Base-by-base conservation (phyloP, 2,113 vertebrate genomes). In the mouse (Mus musculus) region DNA sequence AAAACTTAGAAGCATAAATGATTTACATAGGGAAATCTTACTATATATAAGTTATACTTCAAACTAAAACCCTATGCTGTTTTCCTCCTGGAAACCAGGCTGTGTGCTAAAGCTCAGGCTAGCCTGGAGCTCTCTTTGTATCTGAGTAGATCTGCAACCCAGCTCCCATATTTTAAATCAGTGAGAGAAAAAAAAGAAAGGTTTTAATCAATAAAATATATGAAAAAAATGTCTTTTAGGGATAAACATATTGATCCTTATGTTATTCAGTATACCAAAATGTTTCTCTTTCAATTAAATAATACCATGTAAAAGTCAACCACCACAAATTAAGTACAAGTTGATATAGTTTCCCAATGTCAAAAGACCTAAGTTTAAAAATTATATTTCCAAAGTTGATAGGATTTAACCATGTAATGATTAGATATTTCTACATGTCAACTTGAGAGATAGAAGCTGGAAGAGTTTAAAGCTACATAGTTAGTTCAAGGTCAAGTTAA, bases 131-230 rank as follows among this genome's bases (percentile, higher is more conserved):
- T 24, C 78, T 39, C n/a, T 63, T 28, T 28, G 7, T 2, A 69
- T 10, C 28, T 69, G 63, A 52, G 20, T 13, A 0, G 24, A 24
- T 87, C 65, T 46, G 30, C 42, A 69, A 46, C 61, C 59, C 49
- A 89, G 11, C 28, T 82, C 26, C 42, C 61, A 71, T 59, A 46
- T 81, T 67, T 63, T 88, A 96, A 91, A 17, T 59, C 81, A 84
- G n/a, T 61, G 36, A 42, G 12, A 61, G 24, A 26, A 39, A 85
- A 94, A 75, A 76, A 76, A 72, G 6, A 33, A 67, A 81, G 14
- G 2, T 49, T 77, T 95, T 78, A 88, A 78, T 89, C 24, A 89
- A 73, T 73, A 95, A 81, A 88, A 96, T 26, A 88, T 65, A 10
- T 84, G 63, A 59, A 95, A 95, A 95, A 85, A 61, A 75, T 26